Evolutionary conservation across 2,888 invertebrate genomes (phyloP).

Genomic region (Chalcis sispes): DNA sequence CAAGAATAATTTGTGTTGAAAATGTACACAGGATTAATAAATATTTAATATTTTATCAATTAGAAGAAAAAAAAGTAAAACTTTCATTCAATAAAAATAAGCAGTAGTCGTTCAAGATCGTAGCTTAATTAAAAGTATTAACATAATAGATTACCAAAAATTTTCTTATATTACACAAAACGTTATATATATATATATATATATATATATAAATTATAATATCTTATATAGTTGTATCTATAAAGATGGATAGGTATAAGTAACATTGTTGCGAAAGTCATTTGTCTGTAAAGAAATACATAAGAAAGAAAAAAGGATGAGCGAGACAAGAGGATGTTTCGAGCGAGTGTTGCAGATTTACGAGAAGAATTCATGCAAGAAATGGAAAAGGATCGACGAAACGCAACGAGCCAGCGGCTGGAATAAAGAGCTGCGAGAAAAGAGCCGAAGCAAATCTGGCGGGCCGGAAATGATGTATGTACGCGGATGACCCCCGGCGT

Average conservation of each 20-base stretch:
- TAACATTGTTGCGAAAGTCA: constrained; percentile 2
- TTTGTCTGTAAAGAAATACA: constrained; percentile 12
- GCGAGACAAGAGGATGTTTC: background rate
- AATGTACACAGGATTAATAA: no score
- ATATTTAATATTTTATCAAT: no score
- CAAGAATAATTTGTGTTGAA: no score
- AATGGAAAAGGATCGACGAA: constrained; percentile 51
- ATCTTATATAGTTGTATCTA: background rate
- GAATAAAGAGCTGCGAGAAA: constrained; percentile 35
- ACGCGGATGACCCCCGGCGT: constrained; percentile 62
- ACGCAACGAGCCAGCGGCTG: constrained; percentile 11
- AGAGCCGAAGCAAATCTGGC: constrained; percentile 38
- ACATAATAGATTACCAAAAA: no score
- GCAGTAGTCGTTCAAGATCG: no score
- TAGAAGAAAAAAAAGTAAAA: no score
- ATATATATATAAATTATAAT: constrained; percentile 6
- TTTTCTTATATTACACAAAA: no score
- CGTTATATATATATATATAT: no score
- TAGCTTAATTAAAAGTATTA: no score
- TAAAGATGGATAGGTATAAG: constrained; percentile 3
- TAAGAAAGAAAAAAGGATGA: background rate
- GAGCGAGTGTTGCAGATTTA: constrained; percentile 43
- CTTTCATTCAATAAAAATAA: no score
- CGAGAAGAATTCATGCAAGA: constrained; percentile 49
- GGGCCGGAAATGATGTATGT: constrained; percentile 64